Percentiles rank a stretch among this genome's conserved stretches.
phyloP scores from a whole-genome alignment of 2,113 vertebrate genomes.

The Pterocles gutturalis region DNA sequence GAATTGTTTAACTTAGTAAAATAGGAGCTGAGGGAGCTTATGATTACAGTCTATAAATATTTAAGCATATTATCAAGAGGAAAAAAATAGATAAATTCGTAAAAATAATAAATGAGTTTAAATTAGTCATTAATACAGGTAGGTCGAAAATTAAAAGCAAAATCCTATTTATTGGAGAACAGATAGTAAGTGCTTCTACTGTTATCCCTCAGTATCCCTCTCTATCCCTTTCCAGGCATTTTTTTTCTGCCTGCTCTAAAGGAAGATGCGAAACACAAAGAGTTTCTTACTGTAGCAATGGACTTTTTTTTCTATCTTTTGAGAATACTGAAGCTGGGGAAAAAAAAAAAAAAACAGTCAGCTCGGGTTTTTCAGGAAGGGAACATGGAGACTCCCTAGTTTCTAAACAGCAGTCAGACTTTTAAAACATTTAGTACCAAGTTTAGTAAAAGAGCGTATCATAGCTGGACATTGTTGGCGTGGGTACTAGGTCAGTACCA shows the following conservation, averaged over 20 bases:
- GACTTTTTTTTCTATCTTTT: background rate
- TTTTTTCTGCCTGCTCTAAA: background rate
- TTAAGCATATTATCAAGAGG: background rate
- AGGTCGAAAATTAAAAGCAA: background rate
- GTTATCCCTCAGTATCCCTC: background rate
- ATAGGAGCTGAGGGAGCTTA: background rate
- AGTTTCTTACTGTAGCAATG: background rate
- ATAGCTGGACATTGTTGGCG: background rate
- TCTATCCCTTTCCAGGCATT: background rate
- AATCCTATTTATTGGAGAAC: background rate
- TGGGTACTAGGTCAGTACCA: background rate
- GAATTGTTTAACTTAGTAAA: background rate
- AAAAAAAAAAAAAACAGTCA: background rate
- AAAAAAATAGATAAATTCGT: background rate
- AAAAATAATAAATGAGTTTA: background rate
- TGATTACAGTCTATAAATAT: background rate
- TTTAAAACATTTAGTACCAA: background rate
- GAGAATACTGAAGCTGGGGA: background rate
- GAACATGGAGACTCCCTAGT: rapidly evolving
- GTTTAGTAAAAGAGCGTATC: background rate
- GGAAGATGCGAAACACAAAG: background rate
- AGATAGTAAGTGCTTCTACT: background rate
- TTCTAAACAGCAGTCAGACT: background rate
- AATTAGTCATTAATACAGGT: background rate
- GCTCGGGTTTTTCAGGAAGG: background rate